A percentile compares a stretch with the other conserved stretches of the same genome.
Evolutionary conservation across 2,113 vertebrate species (phyloP).

Genomic region (Spheniscus mendiculus): DNA sequence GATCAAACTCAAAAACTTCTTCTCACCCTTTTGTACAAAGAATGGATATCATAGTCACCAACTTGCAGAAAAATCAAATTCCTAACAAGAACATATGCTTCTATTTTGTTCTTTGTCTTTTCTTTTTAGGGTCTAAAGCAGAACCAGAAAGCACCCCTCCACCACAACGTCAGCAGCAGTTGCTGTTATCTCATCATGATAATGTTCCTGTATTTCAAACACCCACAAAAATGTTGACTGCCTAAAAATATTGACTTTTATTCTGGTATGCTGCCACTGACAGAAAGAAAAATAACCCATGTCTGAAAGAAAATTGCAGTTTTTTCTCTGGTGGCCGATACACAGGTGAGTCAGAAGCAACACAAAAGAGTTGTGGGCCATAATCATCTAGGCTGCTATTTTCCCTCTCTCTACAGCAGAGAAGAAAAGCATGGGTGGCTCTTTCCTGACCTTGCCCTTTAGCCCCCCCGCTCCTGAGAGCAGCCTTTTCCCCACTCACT

Average conservation of each 20-base stretch:
- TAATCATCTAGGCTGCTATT: neutral
- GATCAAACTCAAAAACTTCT: neutral
- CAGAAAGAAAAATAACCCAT: neutral
- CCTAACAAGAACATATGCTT: neutral
- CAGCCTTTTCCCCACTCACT: rapidly evolving
- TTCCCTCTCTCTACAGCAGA: neutral
- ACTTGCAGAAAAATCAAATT: neutral
- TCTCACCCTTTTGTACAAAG: neutral
- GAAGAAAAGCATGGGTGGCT: neutral
- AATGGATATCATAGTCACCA: neutral
- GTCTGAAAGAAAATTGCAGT: neutral
- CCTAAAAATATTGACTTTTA: neutral
- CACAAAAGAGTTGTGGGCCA: neutral
- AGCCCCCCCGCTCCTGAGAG: neutral
- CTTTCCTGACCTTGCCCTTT: neutral
- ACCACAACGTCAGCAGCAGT: neutral
- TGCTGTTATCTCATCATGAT: neutral
- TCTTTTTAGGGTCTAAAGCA: neutral
- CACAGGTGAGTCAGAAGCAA: neutral
- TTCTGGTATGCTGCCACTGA: neutral
- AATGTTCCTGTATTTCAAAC: neutral
- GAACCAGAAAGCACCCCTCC: neutral
- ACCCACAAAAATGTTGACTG: neutral
- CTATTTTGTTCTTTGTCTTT: neutral
- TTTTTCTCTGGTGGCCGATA: neutral